Base-by-base conservation (phyloP, 1,140 invertebrate genomes). In the Atta cephalotes region DNA sequence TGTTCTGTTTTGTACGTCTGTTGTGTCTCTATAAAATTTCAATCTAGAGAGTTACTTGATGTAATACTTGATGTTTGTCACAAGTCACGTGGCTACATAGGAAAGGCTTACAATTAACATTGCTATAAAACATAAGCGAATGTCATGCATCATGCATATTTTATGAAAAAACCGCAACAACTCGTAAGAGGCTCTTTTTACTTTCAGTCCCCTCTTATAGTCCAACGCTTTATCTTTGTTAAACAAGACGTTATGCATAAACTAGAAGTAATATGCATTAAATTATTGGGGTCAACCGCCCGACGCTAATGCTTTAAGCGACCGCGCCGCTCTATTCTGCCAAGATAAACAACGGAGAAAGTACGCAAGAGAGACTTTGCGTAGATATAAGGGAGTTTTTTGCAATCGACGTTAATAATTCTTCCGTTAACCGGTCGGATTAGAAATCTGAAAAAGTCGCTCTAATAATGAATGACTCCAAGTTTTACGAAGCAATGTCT, bases 221-320 rank as follows among this genome's bases (percentile, higher is more conserved):
- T 28, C 49, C 45, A 6, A n/a, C 49, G 21, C n/a, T 85, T 85
- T 87, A 45, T 68, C 58, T 74, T 10, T 28, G 31, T 4, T 65
- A 21, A 68, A 85, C 62, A 85, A 85, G 74, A 62, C 62, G 35
- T 58, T 49, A 49, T 68, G 49, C 82, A 79, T 66, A 85, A 77
- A 68, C 39, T 7, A 28, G 60, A 10, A 3, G 68, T 84, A 84
- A 66, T 68, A 56, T 84, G 86, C 62, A 66, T 87, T 74, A 81
- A 87, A 87, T 87, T 87, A 87, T 87, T 84, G 78, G 25, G 86
- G 86, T 84, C 86, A 81, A 31, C n/a, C 51, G 51, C 16, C 70
- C 25, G 60, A 72, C 45, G 53, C 80, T 84, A 87, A 63, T 68
- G 58, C 71, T 87, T 76, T 74, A 87, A 62, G 45, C 31, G 28